Conservation (phyloP, 2,888 invertebrate species). For the Dysmachus trigonus region DNA sequence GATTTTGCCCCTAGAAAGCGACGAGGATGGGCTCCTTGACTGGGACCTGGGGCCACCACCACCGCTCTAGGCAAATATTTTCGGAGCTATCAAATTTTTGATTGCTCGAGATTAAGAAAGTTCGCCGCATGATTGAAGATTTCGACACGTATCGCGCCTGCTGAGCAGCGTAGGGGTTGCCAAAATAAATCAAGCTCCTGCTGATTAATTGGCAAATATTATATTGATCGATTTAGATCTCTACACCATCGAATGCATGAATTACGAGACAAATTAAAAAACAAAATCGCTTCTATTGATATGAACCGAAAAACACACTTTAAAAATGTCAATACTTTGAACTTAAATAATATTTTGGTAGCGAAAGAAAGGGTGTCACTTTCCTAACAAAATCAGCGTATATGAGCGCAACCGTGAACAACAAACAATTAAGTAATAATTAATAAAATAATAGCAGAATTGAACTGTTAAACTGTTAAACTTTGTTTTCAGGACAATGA, state of each 20-base stretch:
- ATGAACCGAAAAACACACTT: neutral
- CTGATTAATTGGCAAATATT: neutral
- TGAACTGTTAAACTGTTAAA: too few relatives aligned
- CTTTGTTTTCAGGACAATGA: too few relatives aligned
- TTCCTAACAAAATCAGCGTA: too few relatives aligned
- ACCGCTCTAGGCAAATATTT: neutral
- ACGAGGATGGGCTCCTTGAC: neutral
- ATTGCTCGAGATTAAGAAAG: slow-evolving; percentile 37
- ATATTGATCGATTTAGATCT: neutral
- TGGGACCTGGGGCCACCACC: neutral
- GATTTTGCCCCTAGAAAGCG: slow-evolving; percentile 25
- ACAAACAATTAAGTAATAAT: too few relatives aligned
- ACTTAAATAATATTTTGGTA: too few relatives aligned
- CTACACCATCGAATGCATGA: neutral
- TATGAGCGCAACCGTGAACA: too few relatives aligned
- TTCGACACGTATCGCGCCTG: neutral
- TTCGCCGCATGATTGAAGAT: slow-evolving; percentile 3
- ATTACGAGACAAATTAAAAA: neutral
- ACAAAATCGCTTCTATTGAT: neutral
- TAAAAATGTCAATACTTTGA: too few relatives aligned
- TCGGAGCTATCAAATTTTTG: slow-evolving; percentile 38
- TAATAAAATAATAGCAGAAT: too few relatives aligned
- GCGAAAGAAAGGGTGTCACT: too few relatives aligned
- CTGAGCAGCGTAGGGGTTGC: neutral
- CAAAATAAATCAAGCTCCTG: slow-evolving; percentile 2